Conservation (phyloP, 2,888 invertebrate genomes). For the Parelbella ahira region DNA sequence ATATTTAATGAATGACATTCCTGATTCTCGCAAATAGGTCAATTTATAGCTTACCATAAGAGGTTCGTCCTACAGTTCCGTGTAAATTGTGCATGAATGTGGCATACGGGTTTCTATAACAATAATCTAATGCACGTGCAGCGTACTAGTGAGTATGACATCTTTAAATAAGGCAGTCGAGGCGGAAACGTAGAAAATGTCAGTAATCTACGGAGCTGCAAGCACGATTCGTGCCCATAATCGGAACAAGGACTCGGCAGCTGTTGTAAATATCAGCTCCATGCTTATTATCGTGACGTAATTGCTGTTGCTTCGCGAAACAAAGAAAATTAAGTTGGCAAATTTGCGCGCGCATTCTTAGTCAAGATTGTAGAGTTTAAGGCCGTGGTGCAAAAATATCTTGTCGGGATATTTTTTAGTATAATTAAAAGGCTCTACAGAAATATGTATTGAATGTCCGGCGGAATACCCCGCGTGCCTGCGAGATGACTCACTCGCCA, state of each 20-base stretch:
- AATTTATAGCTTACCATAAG: conserved; percentile 29
- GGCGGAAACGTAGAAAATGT: conserved; percentile 78
- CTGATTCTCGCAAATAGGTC: conserved; percentile 21
- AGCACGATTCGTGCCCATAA: conserved; percentile 77
- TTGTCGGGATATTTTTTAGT: too few species aligned
- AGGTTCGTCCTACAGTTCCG: conserved; percentile 26
- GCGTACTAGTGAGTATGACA: conserved; percentile 52
- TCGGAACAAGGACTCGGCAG: conserved; percentile 76
- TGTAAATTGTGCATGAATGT: conserved; percentile 31
- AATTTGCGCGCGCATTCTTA: conserved; percentile 38
- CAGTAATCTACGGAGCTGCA: conserved; percentile 67
- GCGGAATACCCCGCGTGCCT: conserved; percentile 56
- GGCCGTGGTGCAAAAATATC: too few species aligned
- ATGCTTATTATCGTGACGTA: conserved; percentile 73
- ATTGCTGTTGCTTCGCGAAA: conserved; percentile 60
- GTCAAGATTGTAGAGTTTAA: too few species aligned
- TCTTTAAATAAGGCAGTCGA: conserved; percentile 71
- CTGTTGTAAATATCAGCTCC: conserved; percentile 74
- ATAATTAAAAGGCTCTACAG: too few species aligned
- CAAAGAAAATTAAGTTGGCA: conserved; percentile 66
- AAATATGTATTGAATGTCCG: conserved; percentile 50
- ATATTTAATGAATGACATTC: conserved; percentile 20
- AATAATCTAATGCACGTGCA: conserved; percentile 55
- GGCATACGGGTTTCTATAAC: conserved; percentile 35
- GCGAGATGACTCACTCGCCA: conserved; percentile 55